These are phyloP conservation scores for Phoxinus phoxinus DNA, from an alignment of 2,113 vertebrate genomes.

Conservation along the genomic window DNA sequence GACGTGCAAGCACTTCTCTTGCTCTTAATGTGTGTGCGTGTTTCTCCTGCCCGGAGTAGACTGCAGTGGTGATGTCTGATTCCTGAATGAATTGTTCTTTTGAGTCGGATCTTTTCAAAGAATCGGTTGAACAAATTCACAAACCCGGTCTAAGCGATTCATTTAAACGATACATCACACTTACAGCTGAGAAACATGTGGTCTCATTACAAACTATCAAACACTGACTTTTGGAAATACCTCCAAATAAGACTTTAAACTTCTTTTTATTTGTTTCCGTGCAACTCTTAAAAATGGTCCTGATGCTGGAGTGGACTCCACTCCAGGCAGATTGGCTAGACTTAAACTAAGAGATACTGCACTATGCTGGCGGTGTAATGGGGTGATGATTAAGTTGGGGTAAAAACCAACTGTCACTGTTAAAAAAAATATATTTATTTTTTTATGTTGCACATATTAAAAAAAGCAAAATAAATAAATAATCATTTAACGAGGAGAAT, in stretches of 20 bases:
- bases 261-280: no score
- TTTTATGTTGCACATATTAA: no score
- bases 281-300: no score
- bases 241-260: no score
- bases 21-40: slow-evolving; percentile 33
- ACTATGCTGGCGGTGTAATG: no score
- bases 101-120: slow-evolving; percentile 11
- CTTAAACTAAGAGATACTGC: no score
- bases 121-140: neutral
- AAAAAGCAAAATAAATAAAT: no score
- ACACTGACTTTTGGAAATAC: neutral
- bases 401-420: no score
- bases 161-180: neutral
- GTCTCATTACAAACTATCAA: neutral
- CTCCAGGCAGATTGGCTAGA: no score
- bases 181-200: neutral
- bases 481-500: neutral
- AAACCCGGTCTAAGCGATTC: neutral
- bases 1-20: slow-evolving; percentile 63
- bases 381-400: no score
- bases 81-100: neutral
- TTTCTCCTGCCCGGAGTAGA: slow-evolving; percentile 35
- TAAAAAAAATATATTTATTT: no score
- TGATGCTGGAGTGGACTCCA: no score
- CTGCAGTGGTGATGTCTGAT: slow-evolving; percentile 24